These are phyloP conservation scores for Heterohyrax brucei DNA, from an alignment of 2,797 vertebrate species.

Conservation along the genomic window DNA sequence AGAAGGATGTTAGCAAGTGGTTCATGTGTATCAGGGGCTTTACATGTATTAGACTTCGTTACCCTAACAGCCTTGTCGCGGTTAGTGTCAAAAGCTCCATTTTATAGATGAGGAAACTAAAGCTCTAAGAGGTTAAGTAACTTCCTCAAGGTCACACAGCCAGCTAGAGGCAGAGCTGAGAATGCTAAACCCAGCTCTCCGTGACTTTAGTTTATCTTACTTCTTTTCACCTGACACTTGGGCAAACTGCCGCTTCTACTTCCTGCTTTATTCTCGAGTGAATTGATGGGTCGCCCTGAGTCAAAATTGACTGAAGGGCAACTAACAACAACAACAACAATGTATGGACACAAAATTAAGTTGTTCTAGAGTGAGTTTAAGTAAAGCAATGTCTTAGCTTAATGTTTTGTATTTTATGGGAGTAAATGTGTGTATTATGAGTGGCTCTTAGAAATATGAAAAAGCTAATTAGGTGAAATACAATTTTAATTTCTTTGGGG, in stretches of 20 bases:
- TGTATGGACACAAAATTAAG: background rate
- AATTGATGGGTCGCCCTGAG: background rate
- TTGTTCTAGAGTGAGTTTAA: constrained; percentile 25
- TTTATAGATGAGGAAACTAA: constrained; percentile 25
- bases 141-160: too few relatives aligned
- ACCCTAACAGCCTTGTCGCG: background rate
- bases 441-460: constrained; percentile 13
- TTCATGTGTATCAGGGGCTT: background rate
- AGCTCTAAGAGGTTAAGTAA: background rate
- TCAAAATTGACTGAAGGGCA: too few relatives aligned
- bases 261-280: constrained; percentile 28
- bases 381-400: constrained; percentile 37
- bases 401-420: constrained; percentile 12
- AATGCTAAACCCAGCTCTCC: background rate
- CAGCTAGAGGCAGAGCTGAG: background rate
- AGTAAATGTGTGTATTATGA: background rate
- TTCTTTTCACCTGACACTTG: background rate
- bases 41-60: background rate
- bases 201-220: background rate
- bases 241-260: background rate
- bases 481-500: background rate
- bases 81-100: background rate
- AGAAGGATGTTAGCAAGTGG: background rate
- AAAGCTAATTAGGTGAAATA: constrained; percentile 5
- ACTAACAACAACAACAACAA: background rate